phyloP scores from a whole-genome alignment of 2,113 vertebrate species.

The Lamprotornis superbus region DNA sequence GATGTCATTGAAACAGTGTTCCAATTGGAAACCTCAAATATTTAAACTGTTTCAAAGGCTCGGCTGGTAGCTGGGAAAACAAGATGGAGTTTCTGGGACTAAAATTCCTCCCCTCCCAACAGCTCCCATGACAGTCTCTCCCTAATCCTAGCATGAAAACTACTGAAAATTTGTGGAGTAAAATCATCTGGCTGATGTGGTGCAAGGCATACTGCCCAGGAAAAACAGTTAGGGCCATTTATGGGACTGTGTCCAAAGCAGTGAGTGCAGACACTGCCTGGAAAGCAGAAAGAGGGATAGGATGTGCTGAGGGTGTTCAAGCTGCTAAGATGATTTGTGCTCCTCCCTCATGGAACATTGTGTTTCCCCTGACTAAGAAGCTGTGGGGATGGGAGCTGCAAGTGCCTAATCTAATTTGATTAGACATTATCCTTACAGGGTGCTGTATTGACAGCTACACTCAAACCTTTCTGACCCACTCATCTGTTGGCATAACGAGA shows the following conservation, averaged over 20 bases:
- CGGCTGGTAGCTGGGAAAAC: neutral
- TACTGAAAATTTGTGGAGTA: neutral
- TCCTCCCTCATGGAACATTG: neutral
- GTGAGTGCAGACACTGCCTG: neutral
- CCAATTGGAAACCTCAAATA: neutral
- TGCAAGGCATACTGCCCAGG: neutral
- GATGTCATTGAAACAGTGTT: neutral
- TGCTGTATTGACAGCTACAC: slow-evolving; percentile 12
- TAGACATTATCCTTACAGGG: slow-evolving; percentile 11
- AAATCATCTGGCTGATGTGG: fast-evolving
- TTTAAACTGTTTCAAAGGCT: neutral
- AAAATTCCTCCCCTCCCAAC: neutral
- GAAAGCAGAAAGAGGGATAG: neutral
- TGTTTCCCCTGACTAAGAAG: neutral
- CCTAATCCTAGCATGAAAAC: neutral
- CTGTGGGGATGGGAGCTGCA: neutral
- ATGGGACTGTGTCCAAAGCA: neutral
- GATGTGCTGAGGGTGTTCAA: fast-evolving
- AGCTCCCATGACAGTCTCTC: neutral
- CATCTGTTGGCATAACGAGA: neutral
- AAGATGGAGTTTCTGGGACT: neutral
- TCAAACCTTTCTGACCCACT: slow-evolving; percentile 10
- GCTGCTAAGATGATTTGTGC: neutral
- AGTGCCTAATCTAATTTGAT: slow-evolving; percentile 1
- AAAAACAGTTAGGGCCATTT: neutral